phyloP scores from a whole-genome alignment of 1,140 invertebrate genomes.

The Drosophila asahinai region DNA sequence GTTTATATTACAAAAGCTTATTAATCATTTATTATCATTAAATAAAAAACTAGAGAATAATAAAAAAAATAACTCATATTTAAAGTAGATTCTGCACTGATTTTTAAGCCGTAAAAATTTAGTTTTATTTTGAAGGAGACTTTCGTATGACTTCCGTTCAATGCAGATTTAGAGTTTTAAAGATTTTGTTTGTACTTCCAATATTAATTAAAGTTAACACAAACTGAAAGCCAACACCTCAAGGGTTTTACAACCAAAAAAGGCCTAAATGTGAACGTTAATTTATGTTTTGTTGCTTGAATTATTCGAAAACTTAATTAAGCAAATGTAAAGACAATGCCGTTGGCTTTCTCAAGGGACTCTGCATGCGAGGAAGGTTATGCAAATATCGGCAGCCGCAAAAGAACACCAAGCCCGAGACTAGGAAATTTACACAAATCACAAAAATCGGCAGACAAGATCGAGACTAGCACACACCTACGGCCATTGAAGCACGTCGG shows the following conservation, averaged over 20 bases:
- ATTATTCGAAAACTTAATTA: slow-evolving; percentile 30
- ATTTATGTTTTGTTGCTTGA: neutral
- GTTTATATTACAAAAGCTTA: no score
- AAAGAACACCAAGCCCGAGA: slow-evolving; percentile 59
- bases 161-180: neutral
- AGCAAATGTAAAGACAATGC: slow-evolving; percentile 19
- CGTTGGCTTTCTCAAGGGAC: slow-evolving; percentile 56
- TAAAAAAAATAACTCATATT: neutral
- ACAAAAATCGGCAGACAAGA: slow-evolving; percentile 50
- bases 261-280: slow-evolving; percentile 1
- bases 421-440: slow-evolving; percentile 77
- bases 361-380: slow-evolving; percentile 59
- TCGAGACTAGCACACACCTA: slow-evolving; percentile 29
- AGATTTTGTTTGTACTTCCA: no score
- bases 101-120: neutral
- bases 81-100: neutral
- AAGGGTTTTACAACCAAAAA: slow-evolving; percentile 8
- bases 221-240: slow-evolving; percentile 2
- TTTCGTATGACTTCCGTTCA: accelerated
- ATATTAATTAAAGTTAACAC: no score
- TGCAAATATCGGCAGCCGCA: slow-evolving; percentile 44
- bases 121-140: neutral
- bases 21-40: no score
- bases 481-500: slow-evolving; percentile 22
- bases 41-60: no score